Evolutionary conservation across 1,140 invertebrate genomes (phyloP).

Genomic region (Caerostris darwini): DNA sequence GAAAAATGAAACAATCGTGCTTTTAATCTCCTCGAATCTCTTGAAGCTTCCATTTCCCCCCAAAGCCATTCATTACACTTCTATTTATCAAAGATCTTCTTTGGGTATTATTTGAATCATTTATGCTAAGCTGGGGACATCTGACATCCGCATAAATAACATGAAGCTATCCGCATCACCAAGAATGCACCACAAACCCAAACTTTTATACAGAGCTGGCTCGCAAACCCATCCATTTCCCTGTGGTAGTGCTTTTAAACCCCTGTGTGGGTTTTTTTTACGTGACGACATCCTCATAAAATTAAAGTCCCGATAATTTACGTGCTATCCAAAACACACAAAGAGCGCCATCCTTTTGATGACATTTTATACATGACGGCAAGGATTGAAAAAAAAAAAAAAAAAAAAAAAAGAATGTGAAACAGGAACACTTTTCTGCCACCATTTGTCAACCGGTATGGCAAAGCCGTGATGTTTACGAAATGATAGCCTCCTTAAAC

Average conservation of each 20-base stretch:
- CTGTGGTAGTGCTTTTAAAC: background rate
- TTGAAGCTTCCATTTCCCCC: background rate
- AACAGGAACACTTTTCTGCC: conserved; percentile 21
- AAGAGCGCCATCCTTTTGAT: conserved; percentile 35
- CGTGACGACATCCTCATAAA: background rate
- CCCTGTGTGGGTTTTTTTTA: background rate
- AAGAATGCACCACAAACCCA: background rate
- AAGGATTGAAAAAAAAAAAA: background rate
- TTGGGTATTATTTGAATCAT: background rate
- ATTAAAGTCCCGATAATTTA: conserved; percentile 40
- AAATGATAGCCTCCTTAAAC: conserved; percentile 66
- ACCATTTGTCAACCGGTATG: conserved; percentile 55
- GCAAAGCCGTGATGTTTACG: conserved; percentile 23
- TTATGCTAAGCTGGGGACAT: conserved; percentile 4
- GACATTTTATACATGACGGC: conserved; percentile 18
- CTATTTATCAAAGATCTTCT: conserved; percentile 12
- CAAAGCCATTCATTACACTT: conserved; percentile 5
- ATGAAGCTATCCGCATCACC: background rate
- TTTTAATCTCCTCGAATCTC: background rate
- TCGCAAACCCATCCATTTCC: background rate
- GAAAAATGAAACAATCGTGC: conserved; percentile 11
- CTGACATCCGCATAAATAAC: conserved; percentile 8
- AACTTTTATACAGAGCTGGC: background rate
- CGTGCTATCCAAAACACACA: background rate
- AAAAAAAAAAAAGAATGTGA: background rate